Base-by-base conservation (phyloP, 2,888 invertebrate species). In the Chorisops tibialis region DNA sequence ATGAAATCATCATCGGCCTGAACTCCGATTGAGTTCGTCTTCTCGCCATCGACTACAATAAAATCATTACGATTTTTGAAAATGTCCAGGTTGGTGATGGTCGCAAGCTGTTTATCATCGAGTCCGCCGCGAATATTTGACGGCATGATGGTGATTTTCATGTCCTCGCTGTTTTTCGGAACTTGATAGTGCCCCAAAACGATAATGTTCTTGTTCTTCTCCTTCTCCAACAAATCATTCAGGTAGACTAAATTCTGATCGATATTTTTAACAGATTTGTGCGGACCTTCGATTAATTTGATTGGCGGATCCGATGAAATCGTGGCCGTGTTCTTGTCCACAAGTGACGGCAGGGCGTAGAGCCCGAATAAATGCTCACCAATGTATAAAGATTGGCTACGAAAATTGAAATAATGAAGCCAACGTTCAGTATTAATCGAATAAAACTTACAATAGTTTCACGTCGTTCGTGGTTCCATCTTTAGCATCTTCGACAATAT, bases 261-360 rank as follows among this genome's bases (percentile, higher is more conserved):
- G 1, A 72, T 67, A 21, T 74, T 64, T 18, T 66, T 56, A 0
- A 71, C 71, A 4, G 71, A 70, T 43, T 67, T 69, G 61, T 73
- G 68, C n/a, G 92, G 91, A 0, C 93, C 93, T 72, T 89, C 91
- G 1, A 93, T 75, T 11, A 93, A 79, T 61, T 90, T 80, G 0
- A 87, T 86, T 41, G 87, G 83, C 70, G 87, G 87, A 2, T 87
- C 85, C 4, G 87, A 84, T 1, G 86, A 84, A 75, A 93, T 90
- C 6, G 93, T 89, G 11, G 91, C 89, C 3, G 91, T 89, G 67
- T 88, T 87, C 70, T 95, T 91, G 80, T 97, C 96, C 1, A 96
- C 95, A 21, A 96, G 80, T 0, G 96, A 92, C 1, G 95, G 93
- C 58, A 97, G 78, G 0, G 97, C 98, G 78, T 96, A 98, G 1